Conservation (phyloP, 2,888 invertebrate genomes). For the Habroteleia sp. region DNA sequence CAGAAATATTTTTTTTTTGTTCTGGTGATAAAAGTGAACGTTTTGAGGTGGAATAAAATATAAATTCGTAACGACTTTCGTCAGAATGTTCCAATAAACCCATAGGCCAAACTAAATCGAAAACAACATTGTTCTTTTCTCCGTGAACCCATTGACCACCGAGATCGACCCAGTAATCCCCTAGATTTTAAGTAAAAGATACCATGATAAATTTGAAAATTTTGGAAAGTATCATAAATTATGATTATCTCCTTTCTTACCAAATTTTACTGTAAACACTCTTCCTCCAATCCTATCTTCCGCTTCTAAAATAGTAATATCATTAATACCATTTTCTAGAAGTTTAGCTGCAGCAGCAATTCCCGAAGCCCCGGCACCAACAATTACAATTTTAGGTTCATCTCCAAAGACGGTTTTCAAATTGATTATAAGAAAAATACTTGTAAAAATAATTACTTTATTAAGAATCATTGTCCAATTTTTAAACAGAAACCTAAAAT, state of each 20-base stretch:
- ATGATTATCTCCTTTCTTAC: too few species aligned
- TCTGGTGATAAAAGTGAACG: too few species aligned
- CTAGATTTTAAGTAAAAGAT: too few species aligned
- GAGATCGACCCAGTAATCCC: slow-evolving; percentile 55
- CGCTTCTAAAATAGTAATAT: slow-evolving; percentile 82
- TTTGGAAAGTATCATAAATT: too few species aligned
- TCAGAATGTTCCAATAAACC: slow-evolving; percentile 67
- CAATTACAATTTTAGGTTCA: slow-evolving; percentile 79
- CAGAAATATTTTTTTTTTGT: too few species aligned
- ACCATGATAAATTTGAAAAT: too few species aligned
- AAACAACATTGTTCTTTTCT: slow-evolving; percentile 68
- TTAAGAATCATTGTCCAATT: too few species aligned
- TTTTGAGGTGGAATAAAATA: too few species aligned
- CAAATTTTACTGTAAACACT: slow-evolving; percentile 78
- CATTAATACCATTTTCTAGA: slow-evolving; percentile 79
- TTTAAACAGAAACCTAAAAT: too few species aligned
- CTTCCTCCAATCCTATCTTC: slow-evolving; percentile 82
- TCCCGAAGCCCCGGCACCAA: slow-evolving; percentile 84
- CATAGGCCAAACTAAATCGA: slow-evolving; percentile 69
- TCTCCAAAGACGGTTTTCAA: slow-evolving; percentile 18
- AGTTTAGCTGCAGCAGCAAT: slow-evolving; percentile 82
- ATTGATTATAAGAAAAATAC: too few species aligned
- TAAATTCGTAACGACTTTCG: too few species aligned
- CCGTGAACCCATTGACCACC: slow-evolving; percentile 76
- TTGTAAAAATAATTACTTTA: too few species aligned